These are phyloP conservation scores for Helleia helle DNA, from an alignment of 2,888 invertebrate genomes.

Conservation along the genomic window DNA sequence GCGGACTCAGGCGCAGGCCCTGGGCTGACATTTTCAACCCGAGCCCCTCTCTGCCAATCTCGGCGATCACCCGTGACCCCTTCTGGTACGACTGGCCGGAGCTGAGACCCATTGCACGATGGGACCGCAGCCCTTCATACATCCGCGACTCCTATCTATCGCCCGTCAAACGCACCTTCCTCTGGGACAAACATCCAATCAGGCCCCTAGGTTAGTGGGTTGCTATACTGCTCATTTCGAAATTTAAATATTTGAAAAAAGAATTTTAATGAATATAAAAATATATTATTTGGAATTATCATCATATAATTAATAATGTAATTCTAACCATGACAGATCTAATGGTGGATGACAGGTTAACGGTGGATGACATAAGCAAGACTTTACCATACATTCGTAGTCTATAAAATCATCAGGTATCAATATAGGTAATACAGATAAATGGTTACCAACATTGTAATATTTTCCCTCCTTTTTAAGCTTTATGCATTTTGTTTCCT, in stretches of 20 bases:
- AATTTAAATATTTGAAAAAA: too few species aligned
- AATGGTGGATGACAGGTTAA: conserved; percentile 66
- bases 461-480: neutral
- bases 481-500: conserved; percentile 6
- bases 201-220: conserved; percentile 89
- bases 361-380: conserved; percentile 63
- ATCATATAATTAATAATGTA: conserved; percentile 21
- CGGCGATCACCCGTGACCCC: conserved; percentile 88
- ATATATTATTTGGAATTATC: conserved; percentile 2
- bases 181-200: conserved; percentile 93
- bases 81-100: conserved; percentile 92
- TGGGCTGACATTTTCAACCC: conserved; percentile 86
- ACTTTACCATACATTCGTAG: conserved; percentile 67
- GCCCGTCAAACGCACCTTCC: conserved; percentile 91
- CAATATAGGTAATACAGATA: conserved; percentile 16
- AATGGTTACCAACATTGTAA: conserved; percentile 4
- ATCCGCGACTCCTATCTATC: conserved; percentile 92
- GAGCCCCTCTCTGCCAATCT: conserved; percentile 83
- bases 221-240: conserved; percentile 31
- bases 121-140: conserved; percentile 83
- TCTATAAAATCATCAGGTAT: conserved; percentile 60
- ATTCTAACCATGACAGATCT: conserved; percentile 57
- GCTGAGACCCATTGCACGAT: conserved; percentile 83
- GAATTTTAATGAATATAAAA: too few species aligned
- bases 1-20: conserved; percentile 73